Evolutionary conservation across 2,888 invertebrate species (phyloP).

Genomic region (Spodoptera littoralis): DNA sequence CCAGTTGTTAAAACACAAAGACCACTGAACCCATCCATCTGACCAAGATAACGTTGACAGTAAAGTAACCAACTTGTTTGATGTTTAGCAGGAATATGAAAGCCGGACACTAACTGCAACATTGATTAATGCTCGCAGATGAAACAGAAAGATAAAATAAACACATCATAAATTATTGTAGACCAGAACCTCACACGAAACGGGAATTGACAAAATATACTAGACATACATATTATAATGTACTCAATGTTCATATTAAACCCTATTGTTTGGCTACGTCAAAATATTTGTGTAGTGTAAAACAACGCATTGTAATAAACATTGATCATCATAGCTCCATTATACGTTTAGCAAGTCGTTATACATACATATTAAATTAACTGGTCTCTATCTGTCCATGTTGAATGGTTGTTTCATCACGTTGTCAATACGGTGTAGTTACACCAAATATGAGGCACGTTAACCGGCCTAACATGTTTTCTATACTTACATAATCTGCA

Average conservation of each 20-base stretch:
- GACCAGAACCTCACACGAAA: constrained; percentile 5
- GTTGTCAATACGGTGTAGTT: too few relatives aligned
- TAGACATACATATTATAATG: constrained; percentile 2
- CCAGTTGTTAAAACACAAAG: not conserved
- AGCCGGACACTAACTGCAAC: constrained; percentile 38
- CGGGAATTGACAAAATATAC: constrained; percentile 5
- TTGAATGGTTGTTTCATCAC: too few relatives aligned
- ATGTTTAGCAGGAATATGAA: constrained; percentile 35
- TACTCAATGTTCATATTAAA: constrained; percentile 29
- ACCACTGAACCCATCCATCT: constrained; percentile 12
- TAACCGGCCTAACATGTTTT: constrained; percentile 4
- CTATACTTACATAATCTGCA: constrained; percentile 11
- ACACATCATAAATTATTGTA: constrained; percentile 42
- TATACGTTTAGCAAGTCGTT: constrained; percentile 14
- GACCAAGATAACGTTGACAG: constrained; percentile 27
- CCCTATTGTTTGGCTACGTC: constrained; percentile 22
- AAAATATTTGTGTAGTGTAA: constrained; percentile 37
- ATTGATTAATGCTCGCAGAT: constrained; percentile 43
- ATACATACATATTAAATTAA: constrained; percentile 14
- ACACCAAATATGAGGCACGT: constrained; percentile 2
- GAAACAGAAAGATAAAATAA: constrained; percentile 40
- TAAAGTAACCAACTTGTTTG: constrained; percentile 22
- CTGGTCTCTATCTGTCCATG: constrained; percentile 14
- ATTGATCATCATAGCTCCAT: constrained; percentile 13
- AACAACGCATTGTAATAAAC: constrained; percentile 32